Percentiles rank a stretch among this genome's conserved stretches.
These are phyloP conservation scores for Laticauda colubrina DNA, from an alignment of 2,113 vertebrate genomes.

Conservation along the genomic window DNA sequence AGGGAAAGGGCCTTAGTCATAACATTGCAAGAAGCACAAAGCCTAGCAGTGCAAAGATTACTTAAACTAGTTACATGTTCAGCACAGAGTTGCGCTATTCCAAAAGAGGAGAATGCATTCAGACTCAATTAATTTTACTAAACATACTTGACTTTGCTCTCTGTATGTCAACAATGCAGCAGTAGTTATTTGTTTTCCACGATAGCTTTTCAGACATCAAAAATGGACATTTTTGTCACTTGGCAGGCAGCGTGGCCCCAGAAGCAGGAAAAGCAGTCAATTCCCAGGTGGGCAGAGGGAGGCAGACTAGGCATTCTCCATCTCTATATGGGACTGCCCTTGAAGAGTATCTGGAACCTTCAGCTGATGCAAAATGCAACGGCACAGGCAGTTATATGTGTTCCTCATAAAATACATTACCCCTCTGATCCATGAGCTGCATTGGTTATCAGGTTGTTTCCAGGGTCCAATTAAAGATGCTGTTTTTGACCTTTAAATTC, in stretches of 20 bases:
- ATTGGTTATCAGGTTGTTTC: background rate
- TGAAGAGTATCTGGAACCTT: background rate
- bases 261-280: background rate
- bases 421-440: background rate
- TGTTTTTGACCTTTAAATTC: background rate
- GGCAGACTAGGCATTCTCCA: background rate
- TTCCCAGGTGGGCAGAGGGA: background rate
- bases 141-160: background rate
- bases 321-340: background rate
- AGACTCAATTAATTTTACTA: background rate
- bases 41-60: background rate
- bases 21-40: background rate
- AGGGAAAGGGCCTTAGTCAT: background rate
- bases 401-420: background rate
- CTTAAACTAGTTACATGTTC: background rate
- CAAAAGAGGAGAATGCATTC: background rate
- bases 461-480: background rate
- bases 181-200: background rate
- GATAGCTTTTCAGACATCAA: background rate
- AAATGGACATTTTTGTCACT: background rate
- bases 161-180: background rate
- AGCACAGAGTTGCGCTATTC: background rate
- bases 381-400: background rate
- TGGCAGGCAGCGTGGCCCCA: background rate
- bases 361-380: background rate